phyloP scores from a whole-genome alignment of 2,888 invertebrate genomes.

The Loripinus fragilis region DNA sequence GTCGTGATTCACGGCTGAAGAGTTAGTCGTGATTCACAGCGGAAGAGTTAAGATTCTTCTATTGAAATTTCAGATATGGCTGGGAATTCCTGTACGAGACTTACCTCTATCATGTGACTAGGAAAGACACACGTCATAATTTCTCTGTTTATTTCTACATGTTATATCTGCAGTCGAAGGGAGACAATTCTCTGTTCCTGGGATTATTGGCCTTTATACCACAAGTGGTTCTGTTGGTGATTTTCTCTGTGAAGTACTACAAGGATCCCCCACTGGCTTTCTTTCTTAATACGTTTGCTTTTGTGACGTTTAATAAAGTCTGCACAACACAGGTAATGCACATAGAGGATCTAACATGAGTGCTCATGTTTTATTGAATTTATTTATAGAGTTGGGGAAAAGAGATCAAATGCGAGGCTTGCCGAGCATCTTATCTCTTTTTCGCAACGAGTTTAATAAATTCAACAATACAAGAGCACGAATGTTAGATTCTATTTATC shows the following conservation, averaged over 20 bases:
- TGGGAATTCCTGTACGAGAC: constrained; percentile 95
- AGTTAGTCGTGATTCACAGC: too few relatives aligned
- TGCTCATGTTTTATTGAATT: too few relatives aligned
- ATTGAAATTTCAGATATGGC: constrained; percentile 92
- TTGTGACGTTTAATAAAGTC: constrained; percentile 97
- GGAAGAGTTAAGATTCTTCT: too few relatives aligned
- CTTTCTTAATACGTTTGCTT: constrained; percentile 92
- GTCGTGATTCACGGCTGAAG: too few relatives aligned
- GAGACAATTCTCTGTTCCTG: constrained; percentile 83
- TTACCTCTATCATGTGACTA: constrained; percentile 94
- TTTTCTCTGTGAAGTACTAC: constrained; percentile 77
- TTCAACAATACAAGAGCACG: too few relatives aligned
- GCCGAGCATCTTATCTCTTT: too few relatives aligned
- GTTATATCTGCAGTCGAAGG: constrained; percentile 88
- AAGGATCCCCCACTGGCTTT: constrained; percentile 91
- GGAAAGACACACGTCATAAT: constrained; percentile 96
- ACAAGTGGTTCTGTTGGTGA: constrained; percentile 84
- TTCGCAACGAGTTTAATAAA: too few relatives aligned
- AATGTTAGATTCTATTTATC: too few relatives aligned
- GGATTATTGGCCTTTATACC: constrained; percentile 88
- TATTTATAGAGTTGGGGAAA: too few relatives aligned
- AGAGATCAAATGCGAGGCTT: too few relatives aligned
- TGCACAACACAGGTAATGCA: constrained; percentile 95
- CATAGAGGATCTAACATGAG: too few relatives aligned
- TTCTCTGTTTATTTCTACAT: constrained; percentile 98